Evolutionary conservation across 2,797 vertebrate species (phyloP).

Genomic region (Eulemur mongoz): DNA sequence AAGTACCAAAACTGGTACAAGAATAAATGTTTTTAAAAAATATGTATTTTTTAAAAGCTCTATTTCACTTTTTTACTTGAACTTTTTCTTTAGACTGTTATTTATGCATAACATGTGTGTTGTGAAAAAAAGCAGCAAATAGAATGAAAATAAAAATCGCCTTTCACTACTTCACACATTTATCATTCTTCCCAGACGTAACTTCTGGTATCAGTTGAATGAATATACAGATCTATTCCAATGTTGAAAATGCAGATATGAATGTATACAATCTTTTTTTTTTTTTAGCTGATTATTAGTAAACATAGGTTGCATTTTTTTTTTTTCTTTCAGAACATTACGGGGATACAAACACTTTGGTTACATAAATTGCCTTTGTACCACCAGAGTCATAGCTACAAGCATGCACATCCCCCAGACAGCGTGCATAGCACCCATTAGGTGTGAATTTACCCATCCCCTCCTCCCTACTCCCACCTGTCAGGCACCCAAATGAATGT

Average conservation of each 20-base stretch:
- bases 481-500: too few relatives aligned
- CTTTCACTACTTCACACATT: background rate
- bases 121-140: background rate
- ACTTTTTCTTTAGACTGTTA: background rate
- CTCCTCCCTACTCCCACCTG: too few relatives aligned
- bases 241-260: background rate
- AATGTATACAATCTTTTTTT: background rate
- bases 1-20: conserved; percentile 23
- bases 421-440: too few relatives aligned
- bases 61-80: background rate
- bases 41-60: background rate
- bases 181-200: background rate
- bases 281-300: too few relatives aligned
- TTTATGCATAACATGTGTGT: background rate
- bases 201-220: background rate
- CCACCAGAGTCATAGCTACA: too few relatives aligned
- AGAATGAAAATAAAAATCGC: background rate
- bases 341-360: too few relatives aligned
- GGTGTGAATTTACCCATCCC: too few relatives aligned
- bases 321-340: too few relatives aligned
- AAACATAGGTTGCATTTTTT: too few relatives aligned
- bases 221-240: background rate
- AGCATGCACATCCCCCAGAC: too few relatives aligned
- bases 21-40: background rate
- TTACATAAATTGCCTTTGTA: too few relatives aligned